A percentile compares a stretch with the other conserved stretches of the same genome.
Evolutionary conservation across 1,140 invertebrate species (phyloP).

Genomic region (Trachelipus rathkii): DNA sequence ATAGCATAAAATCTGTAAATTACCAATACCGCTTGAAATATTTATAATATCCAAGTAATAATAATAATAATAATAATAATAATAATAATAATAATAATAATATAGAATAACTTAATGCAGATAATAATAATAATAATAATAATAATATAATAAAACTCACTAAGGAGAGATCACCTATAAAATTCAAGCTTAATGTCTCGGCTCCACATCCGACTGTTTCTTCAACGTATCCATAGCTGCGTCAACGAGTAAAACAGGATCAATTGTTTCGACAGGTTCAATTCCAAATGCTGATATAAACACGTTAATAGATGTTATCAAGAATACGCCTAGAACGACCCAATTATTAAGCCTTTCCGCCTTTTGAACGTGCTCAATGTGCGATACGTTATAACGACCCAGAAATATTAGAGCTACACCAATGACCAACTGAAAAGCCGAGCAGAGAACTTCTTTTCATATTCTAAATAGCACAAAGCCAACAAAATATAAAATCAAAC

Average conservation of each 20-base stretch:
- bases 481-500: no score
- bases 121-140: no score
- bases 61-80: no score
- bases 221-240: background rate
- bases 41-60: no score
- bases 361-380: background rate
- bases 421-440: slow-evolving; percentile 61
- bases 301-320: slow-evolving; percentile 72
- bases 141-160: no score
- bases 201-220: background rate
- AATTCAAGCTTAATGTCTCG: no score
- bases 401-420: slow-evolving; percentile 72
- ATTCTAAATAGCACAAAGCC: no score
- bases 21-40: no score
- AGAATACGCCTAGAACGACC: slow-evolving; percentile 69
- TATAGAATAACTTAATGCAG: no score
- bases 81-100: no score
- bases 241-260: slow-evolving; percentile 29
- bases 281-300: slow-evolving; percentile 77
- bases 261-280: slow-evolving; percentile 35
- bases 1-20: no score
- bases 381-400: slow-evolving; percentile 66
- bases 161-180: no score
- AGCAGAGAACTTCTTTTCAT: background rate
- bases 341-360: slow-evolving; percentile 71